Percentiles rank a stretch among this genome's conserved stretches.
These are phyloP conservation scores for Lagria hirta DNA, from an alignment of 2,888 invertebrate species.

Conservation along the genomic window DNA sequence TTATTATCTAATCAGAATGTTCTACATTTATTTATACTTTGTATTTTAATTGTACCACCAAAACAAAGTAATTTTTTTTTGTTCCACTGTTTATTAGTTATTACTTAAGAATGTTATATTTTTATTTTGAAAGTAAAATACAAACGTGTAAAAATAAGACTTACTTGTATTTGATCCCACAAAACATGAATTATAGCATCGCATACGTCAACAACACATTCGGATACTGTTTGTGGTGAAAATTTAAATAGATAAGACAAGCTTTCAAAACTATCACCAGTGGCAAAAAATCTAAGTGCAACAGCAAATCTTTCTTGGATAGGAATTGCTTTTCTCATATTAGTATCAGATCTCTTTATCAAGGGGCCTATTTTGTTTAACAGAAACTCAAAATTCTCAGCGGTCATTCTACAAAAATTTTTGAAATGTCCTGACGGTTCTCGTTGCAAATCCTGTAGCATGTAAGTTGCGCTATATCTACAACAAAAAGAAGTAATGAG, in stretches of 20 bases:
- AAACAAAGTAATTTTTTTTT: too few relatives aligned
- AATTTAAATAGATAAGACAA: constrained; percentile 28
- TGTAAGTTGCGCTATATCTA: background rate
- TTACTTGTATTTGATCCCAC: constrained; percentile 20
- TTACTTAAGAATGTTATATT: too few relatives aligned
- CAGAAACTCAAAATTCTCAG: constrained; percentile 13
- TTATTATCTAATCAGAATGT: too few relatives aligned
- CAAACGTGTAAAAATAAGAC: too few relatives aligned
- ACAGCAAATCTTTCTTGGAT: constrained; percentile 21
- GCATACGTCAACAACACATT: constrained; percentile 24
- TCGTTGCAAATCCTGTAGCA: constrained; percentile 10
- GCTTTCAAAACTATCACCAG: constrained; percentile 16
- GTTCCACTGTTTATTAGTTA: too few relatives aligned
- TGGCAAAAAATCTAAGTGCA: constrained; percentile 19
- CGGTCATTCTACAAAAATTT: constrained; percentile 18
- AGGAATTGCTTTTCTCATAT: constrained; percentile 14
- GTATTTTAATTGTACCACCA: too few relatives aligned
- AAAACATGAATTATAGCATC: constrained; percentile 19
- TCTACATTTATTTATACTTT: too few relatives aligned
- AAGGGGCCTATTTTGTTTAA: constrained; percentile 14
- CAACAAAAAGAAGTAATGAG: too few relatives aligned
- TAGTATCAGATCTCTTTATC: constrained; percentile 15
- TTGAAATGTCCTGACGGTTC: constrained; percentile 18
- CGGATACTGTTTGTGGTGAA: constrained; percentile 23
- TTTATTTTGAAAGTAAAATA: too few relatives aligned